These are phyloP conservation scores for Drosophila varians DNA, from an alignment of 1,140 invertebrate species.

Conservation along the genomic window DNA sequence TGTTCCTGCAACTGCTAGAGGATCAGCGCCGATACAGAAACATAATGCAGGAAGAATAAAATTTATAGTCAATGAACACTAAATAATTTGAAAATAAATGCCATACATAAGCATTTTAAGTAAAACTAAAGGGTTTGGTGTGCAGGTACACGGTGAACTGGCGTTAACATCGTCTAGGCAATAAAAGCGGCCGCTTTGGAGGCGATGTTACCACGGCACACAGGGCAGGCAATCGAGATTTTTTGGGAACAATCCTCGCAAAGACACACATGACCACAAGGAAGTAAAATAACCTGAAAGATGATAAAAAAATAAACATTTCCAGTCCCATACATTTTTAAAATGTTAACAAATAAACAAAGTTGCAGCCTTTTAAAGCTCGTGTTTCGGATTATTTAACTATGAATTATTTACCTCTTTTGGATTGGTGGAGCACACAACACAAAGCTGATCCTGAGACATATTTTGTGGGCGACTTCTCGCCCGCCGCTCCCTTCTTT, in stretches of 20 bases:
- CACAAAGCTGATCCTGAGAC: constrained; percentile 88
- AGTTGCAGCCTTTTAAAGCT: no score
- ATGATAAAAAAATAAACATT: no score
- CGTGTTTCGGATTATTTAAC: neutral
- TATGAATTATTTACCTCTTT: constrained; percentile 86
- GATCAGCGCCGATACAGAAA: constrained; percentile 90
- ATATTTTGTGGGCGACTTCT: constrained; percentile 87
- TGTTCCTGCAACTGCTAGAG: constrained; percentile 92
- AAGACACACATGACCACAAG: constrained; percentile 92
- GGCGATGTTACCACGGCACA: constrained; percentile 88
- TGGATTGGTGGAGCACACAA: constrained; percentile 90
- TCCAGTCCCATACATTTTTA: no score
- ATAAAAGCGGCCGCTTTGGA: constrained; percentile 89
- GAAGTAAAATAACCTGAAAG: constrained; percentile 89
- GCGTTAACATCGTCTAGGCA: constrained; percentile 77
- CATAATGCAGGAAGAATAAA: constrained; percentile 86
- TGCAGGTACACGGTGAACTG: constrained; percentile 43
- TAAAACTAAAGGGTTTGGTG: constrained; percentile 19
- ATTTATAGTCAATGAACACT: constrained; percentile 33
- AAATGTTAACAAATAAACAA: no score
- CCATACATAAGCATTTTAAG: constrained; percentile 43
- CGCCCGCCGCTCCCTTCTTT: constrained; percentile 87
- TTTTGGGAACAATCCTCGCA: constrained; percentile 92
- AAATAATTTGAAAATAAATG: constrained; percentile 64
- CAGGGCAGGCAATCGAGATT: constrained; percentile 88